Evolutionary conservation across 2,797 vertebrate species (phyloP), one percentile per base, ranked within the genome.

Genomic region (Oryzias dopingdopingensis): DNA sequence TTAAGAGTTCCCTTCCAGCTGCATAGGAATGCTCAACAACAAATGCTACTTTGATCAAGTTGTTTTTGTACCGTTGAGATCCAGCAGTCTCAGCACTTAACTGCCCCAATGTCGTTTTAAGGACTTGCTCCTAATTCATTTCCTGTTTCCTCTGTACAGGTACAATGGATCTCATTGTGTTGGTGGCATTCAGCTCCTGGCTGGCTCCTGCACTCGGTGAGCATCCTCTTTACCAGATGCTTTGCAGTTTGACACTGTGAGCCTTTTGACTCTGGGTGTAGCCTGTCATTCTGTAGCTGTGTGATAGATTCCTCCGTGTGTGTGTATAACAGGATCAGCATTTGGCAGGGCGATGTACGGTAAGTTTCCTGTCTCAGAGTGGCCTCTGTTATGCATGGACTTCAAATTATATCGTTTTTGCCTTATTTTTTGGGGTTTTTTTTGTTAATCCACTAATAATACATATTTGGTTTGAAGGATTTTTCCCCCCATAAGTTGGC

Each of bases 341-440:
- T 92, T 92, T 89, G 92, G 90, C 86, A 90, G 90, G 84, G 89
- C 90, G 66, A 61, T 92, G 81, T 62, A 80, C 29, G 89, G 88
- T 92, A 86, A 90, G 90, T 90, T 55, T 66, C 18, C 22, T 72
- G 70, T 67, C 59, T 52, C 37, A 16, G 45, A 56, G 54, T 63
- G 61, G 17, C 55, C 53, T 56, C 47, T 53, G 51, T 23, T 29
- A 15, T 22, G 84, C 82, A 81, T 67, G 81, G 57, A 29, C 48
- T 49, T 56, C 43, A 51, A 29, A 16, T 23, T 47, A 47, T 32
- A 40, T 23, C 20, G 4, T 3, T 10, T 29, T 52, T 49, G 37
- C 37, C 17, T 77, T 42, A 53, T 45, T 49, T 48, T 45, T 49
- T 48, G 20, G 46, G 51, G 65, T 59, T 45, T 58, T 1, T 47